Base-by-base conservation (phyloP, 1,140 invertebrate genomes). In the Sipha flava region DNA sequence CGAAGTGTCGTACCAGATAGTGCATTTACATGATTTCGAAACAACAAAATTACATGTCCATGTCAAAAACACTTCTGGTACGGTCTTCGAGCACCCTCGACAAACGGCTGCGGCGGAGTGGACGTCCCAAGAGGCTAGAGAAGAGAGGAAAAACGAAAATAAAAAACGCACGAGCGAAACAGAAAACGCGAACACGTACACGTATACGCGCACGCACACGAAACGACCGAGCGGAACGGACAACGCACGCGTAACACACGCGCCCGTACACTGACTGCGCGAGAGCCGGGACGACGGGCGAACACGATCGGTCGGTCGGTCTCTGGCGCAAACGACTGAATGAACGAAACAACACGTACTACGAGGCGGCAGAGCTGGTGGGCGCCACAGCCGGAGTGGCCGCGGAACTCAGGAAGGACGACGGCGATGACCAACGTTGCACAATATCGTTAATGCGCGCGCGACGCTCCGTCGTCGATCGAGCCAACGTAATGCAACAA, bases 1-100 rank as follows among this genome's bases (percentile, higher is more conserved):
- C 64, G 81, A 79, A 49, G 77, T 96, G 94, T 95, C 95, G 95
- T 97, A 97, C 95, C 95, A 97, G 95, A 97, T 95, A 95, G 95
- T 97, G 95, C 95, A 97, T 97, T 97, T 97, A 97, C 95, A 97
- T 90, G 90, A 90, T 90, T 91, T 88, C 16, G 21, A 34, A 54
- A 47, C 66, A 40, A 31, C 14, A 0, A 34, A 40, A 37, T 52
- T 37, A 29, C 57, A 14, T n/a, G 73, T 77, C 73, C 73, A 77
- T 77, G 73, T 77, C 93, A 96, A 96, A 96, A 92, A 92, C 95
- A 94, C 92, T 91, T 91, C 94, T 96, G 94, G 93, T 92, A 96
- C 93, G 94, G 90, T 92, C 91, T 91, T 92, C 91, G 91, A 77
- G 73, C 47, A 57, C 73, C 73, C 31, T 37, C 29, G 31, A 43